Evolutionary conservation across 2,113 vertebrate species (phyloP), one percentile per base, ranked within the genome.

Genomic region (Ctenomys sociabilis): DNA sequence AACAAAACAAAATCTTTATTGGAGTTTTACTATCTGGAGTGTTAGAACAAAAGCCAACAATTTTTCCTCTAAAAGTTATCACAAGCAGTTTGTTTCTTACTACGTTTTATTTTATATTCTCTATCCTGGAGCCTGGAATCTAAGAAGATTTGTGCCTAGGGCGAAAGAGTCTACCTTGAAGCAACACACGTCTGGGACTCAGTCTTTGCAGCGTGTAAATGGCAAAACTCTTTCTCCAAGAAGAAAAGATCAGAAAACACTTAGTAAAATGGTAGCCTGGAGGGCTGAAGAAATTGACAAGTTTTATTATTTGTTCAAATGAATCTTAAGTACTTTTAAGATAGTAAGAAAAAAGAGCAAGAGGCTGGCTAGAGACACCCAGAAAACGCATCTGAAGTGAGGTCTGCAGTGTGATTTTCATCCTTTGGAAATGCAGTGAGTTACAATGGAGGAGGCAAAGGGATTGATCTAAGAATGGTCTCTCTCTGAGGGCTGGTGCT

Each of bases 291-390:
- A 2, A 77, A 85, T 81, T 19, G 70, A 72, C 77, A 85, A 21
- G 6, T 88, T 92, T 61, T 87, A 82, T 93, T 90, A 30, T 82
- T 85, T 93, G 26, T 81, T 93, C 45, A 91, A 93, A 57, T 64
- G 3, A 19, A 66, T 77, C 77, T 90, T 82, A 81, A 64, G 26
- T 59, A 3, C 11, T 85, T 85, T 49, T 37, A 85, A 88, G 26
- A 85, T 26, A 73, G n/a, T 30, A 84, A 93, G 30, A 57, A 28
- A 78, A 85, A 85, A 28, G 35, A 72, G 17, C 3, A 88, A 43
- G 14, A 54, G 4, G 7, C 49, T 54, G 35, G 22, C n/a, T n/a
- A 13, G 32, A 61, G 87, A 80, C 5, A 70, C 6, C 5, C 9
- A 4, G 45, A 52, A 21, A 45, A 70, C 16, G 3, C 1, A n/a